A percentile compares a stretch with the other conserved stretches of the same genome.
Conservation (phyloP, 2,113 vertebrate genomes). For the Nettapus auritus region DNA sequence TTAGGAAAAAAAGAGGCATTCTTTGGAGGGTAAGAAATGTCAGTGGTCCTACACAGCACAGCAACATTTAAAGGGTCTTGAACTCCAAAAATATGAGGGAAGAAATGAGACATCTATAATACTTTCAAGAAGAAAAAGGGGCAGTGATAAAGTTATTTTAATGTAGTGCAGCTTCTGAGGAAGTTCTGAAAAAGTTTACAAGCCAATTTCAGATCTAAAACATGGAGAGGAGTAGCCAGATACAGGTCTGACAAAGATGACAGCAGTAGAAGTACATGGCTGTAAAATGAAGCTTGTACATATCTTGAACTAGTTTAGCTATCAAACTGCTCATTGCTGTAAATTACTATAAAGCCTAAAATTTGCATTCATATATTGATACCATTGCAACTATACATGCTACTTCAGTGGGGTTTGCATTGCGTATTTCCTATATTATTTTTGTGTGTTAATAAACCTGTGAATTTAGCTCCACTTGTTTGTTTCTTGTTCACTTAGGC, state of each 20-base stretch:
- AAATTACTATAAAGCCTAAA: background rate
- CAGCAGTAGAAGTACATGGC: background rate
- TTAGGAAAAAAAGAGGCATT: background rate
- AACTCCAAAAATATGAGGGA: background rate
- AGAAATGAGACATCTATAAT: background rate
- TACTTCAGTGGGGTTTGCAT: background rate
- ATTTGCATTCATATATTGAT: background rate
- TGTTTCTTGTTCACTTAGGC: background rate
- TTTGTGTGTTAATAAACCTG: background rate
- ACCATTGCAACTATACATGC: background rate
- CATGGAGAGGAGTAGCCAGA: background rate
- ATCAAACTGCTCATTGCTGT: background rate
- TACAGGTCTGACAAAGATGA: background rate
- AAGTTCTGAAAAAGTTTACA: background rate
- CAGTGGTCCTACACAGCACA: background rate
- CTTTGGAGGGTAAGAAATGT: background rate
- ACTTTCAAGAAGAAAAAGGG: background rate
- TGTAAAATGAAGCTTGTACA: background rate
- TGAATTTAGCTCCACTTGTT: background rate
- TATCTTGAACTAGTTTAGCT: background rate
- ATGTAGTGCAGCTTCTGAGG: background rate
- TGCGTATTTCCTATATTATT: background rate
- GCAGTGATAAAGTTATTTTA: background rate
- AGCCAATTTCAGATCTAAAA: background rate
- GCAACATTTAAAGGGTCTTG: background rate